Evolutionary conservation across 2,888 invertebrate genomes (phyloP).

Genomic region (Syritta pipiens): DNA sequence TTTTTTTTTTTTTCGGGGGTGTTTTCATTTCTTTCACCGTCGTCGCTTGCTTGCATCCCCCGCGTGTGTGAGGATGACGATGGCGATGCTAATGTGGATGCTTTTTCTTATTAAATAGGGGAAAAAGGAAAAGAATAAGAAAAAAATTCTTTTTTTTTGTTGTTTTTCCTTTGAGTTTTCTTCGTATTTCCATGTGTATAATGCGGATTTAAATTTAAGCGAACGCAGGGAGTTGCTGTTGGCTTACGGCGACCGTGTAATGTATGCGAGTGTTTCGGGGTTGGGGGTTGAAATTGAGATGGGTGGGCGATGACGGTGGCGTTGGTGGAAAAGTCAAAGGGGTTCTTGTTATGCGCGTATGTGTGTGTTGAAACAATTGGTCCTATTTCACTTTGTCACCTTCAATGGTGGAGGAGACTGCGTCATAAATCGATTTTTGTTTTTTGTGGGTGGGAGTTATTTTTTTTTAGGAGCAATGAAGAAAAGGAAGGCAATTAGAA

Average conservation of each 20-base stretch:
- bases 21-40: neutral
- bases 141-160: slow-evolving; percentile 11
- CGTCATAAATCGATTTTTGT: too few species aligned
- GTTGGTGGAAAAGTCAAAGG: too few species aligned
- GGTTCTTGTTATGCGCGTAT: too few species aligned
- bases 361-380: too few species aligned
- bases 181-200: slow-evolving; percentile 26
- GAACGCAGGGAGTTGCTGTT: slow-evolving; percentile 7
- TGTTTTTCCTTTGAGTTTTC: slow-evolving; percentile 7
- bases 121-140: slow-evolving; percentile 57
- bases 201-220: slow-evolving; percentile 37
- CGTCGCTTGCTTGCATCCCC: too few species aligned
- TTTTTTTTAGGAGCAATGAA: too few species aligned
- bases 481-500: too few species aligned
- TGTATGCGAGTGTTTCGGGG: neutral
- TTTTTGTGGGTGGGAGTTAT: too few species aligned
- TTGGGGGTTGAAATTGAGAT: neutral
- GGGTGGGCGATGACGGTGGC: neutral
- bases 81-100: slow-evolving; percentile 63
- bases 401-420: too few species aligned
- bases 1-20: neutral
- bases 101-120: slow-evolving; percentile 61
- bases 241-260: neutral
- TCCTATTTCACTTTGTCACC: too few species aligned
- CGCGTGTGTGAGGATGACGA: slow-evolving; percentile 9